Evolutionary conservation across 1,140 invertebrate genomes (phyloP).

Genomic region (Melanaphis sacchari): DNA sequence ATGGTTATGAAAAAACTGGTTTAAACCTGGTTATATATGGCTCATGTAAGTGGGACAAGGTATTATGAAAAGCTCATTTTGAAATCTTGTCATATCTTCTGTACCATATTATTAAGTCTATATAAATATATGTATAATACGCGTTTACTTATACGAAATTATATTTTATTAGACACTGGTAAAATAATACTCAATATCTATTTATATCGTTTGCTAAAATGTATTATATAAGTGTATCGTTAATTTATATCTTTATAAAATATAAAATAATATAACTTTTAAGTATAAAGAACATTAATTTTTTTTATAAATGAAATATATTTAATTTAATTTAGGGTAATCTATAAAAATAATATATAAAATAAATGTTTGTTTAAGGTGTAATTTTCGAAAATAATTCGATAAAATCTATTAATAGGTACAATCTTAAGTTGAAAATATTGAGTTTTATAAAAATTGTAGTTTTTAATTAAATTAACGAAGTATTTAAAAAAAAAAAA

Average conservation of each 20-base stretch:
- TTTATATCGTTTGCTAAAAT: background rate
- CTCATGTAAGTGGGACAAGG: background rate
- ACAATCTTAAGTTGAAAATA: background rate
- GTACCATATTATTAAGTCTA: background rate
- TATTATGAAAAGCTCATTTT: conserved; percentile 29
- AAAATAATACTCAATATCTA: background rate
- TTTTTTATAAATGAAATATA: too few relatives aligned
- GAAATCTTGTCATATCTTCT: conserved; percentile 10
- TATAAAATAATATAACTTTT: too few relatives aligned
- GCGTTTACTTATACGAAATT: background rate
- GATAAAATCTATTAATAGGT: background rate
- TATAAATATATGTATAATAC: background rate
- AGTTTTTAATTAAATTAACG: background rate
- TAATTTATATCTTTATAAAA: background rate
- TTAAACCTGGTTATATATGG: conserved; percentile 17
- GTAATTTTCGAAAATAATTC: background rate
- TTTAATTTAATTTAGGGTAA: too few relatives aligned
- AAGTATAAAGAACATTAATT: too few relatives aligned
- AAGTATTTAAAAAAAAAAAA: too few relatives aligned
- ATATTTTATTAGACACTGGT: background rate
- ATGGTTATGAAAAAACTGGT: conserved; percentile 15
- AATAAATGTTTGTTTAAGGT: background rate
- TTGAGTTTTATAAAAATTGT: background rate
- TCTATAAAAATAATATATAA: too few relatives aligned
- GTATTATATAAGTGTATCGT: background rate